Percentiles rank a stretch among this genome's conserved stretches.
Conservation (phyloP, 2,888 invertebrate genomes). For the Trilocha varians region DNA sequence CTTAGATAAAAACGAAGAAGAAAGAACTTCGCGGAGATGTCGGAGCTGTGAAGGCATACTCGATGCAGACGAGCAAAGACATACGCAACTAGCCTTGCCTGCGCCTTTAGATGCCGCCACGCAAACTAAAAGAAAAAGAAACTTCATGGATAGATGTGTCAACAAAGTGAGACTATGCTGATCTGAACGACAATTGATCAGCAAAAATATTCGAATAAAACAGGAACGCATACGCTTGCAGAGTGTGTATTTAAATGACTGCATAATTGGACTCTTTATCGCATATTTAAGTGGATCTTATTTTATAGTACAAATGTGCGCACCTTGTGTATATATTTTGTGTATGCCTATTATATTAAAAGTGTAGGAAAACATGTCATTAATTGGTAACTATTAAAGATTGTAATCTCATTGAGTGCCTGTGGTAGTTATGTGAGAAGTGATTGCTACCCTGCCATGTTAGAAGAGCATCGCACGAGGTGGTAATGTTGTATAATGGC, state of each 20-base stretch:
- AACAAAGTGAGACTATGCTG: slow-evolving; percentile 85
- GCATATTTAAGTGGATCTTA: slow-evolving; percentile 56
- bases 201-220: slow-evolving; percentile 19
- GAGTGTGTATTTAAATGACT: slow-evolving; percentile 58
- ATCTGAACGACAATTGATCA: slow-evolving; percentile 41
- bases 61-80: slow-evolving; percentile 66
- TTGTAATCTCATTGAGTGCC: slow-evolving; percentile 68
- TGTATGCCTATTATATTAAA: slow-evolving; percentile 47
- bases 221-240: slow-evolving; percentile 34
- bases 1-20: slow-evolving; percentile 42
- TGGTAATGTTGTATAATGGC: slow-evolving; percentile 30
- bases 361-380: slow-evolving; percentile 39
- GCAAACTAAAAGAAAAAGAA: slow-evolving; percentile 79
- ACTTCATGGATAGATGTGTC: slow-evolving; percentile 89
- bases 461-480: slow-evolving; percentile 58
- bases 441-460: slow-evolving; percentile 54
- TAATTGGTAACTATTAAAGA: slow-evolving; percentile 47
- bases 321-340: slow-evolving; percentile 67
- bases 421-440: slow-evolving; percentile 41
- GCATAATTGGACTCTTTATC: slow-evolving; percentile 56
- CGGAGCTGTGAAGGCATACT: slow-evolving; percentile 77
- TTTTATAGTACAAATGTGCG: slow-evolving; percentile 68
- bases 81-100: slow-evolving; percentile 71
- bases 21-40: slow-evolving; percentile 56
- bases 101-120: slow-evolving; percentile 72